Conservation (phyloP, 2,797 vertebrate species). For the Acanthornis magna region DNA sequence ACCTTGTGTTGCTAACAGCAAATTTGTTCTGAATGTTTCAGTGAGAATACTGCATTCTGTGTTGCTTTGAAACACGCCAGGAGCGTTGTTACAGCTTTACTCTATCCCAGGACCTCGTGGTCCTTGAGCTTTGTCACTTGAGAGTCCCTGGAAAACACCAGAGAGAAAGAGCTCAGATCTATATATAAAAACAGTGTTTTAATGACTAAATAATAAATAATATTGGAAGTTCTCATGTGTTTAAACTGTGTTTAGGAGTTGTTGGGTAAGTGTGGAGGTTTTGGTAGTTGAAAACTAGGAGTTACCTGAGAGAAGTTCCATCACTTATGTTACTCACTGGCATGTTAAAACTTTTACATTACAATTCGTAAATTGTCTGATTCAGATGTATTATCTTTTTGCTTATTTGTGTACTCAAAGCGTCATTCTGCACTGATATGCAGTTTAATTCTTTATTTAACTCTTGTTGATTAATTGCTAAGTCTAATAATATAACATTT, state of each 20-base stretch:
- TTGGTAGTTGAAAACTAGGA: not conserved
- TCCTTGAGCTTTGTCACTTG: not conserved
- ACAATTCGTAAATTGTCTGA: not conserved
- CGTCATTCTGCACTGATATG: not conserved
- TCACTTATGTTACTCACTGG: not conserved
- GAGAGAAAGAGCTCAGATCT: not conserved
- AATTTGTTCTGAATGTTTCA: not conserved
- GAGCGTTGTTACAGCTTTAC: not conserved
- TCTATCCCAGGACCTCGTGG: fast-evolving
- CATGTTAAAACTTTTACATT: not conserved
- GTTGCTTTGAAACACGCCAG: not conserved
- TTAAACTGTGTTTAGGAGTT: not conserved
- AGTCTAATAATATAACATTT: not conserved
- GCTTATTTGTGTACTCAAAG: not conserved
- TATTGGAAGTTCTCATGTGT: not conserved
- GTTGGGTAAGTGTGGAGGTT: not conserved
- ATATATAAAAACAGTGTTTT: not conserved
- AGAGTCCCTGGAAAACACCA: not conserved
- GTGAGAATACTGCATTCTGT: not conserved
- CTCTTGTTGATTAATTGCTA: not conserved
- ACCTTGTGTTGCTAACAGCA: not conserved
- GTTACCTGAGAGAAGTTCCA: not conserved
- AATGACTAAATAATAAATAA: not conserved
- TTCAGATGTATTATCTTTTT: not conserved
- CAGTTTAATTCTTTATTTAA: not conserved